Evolutionary conservation across 2,888 invertebrate genomes (phyloP).

Genomic region (Cacoxenus indagator): DNA sequence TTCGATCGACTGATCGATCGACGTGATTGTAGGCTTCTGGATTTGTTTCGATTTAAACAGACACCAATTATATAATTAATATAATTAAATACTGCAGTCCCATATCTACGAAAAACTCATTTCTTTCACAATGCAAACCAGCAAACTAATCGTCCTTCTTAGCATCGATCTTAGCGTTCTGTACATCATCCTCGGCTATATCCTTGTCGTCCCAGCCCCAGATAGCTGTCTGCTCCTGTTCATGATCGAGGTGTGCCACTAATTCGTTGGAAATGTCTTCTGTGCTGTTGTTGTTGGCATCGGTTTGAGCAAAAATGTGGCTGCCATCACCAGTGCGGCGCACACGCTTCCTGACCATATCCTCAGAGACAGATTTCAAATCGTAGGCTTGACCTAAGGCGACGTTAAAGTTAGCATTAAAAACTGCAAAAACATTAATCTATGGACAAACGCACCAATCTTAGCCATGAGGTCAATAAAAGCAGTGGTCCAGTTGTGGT

Average conservation of each 20-base stretch:
- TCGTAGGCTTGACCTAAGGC: conserved; percentile 86
- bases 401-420: background rate
- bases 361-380: conserved; percentile 81
- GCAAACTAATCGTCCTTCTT: conserved; percentile 58
- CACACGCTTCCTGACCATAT: conserved; percentile 79
- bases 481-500: conserved; percentile 76
- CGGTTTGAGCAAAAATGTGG: conserved; percentile 67
- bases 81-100: conserved; percentile 56
- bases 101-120: conserved; percentile 38
- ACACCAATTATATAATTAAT: conserved; percentile 52
- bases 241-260: conserved; percentile 64
- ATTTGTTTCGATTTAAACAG: conserved; percentile 38
- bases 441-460: conserved; percentile 73
- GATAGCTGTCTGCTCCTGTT: conserved; percentile 72
- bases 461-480: conserved; percentile 79
- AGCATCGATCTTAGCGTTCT: conserved; percentile 68
- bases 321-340: conserved; percentile 82
- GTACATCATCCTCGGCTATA: conserved; percentile 79
- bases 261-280: conserved; percentile 53
- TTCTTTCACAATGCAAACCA: conserved; percentile 25
- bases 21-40: background rate
- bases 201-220: conserved; percentile 91
- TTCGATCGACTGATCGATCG: background rate
- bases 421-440: background rate
- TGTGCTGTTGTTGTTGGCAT: conserved; percentile 57